Evolutionary conservation across 1,140 invertebrate genomes (phyloP), one percentile per base, ranked within the genome.

Genomic region (Halictus rubicundus): DNA sequence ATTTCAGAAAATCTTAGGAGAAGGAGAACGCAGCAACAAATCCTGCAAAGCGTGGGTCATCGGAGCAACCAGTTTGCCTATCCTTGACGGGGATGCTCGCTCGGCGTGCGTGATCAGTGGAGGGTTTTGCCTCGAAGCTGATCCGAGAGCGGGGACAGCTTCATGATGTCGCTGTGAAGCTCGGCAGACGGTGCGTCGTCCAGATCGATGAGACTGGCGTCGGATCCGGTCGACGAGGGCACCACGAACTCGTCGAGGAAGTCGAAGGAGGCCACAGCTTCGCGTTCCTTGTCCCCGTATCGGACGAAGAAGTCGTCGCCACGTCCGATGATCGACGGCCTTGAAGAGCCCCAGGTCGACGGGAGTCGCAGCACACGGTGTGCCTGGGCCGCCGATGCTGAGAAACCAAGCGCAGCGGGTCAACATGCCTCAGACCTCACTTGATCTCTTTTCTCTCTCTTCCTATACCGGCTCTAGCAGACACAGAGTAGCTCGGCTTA

Each of bases 261-360:
- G 92, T 96, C 96, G 90, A 97, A 97, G 82, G 95, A 95, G 46
- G 96, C 95, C 68, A 97, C 95, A 32, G 96, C 96, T 90, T 96
- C 96, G 68, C 94, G 93, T 89, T 97, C 96, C 86, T 96, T 95
- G 78, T 96, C 95, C n/a, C 96, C 96, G 91, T 95, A 97, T 78
- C 96, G 94, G 49, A 96, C 95, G 93, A 94, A 97, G 92, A 97
- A 96, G 88, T 96, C 95, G 59, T 95, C 94, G 12, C 90, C 89
- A 54, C 96, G 94, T 78, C 95, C 96, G 84, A 97, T 95, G 89
- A 96, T 96, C 81, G 95, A 96, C 27, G 95, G 95, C 77, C 91
- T 93, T 83, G 89, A 91, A 84, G 81, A 92, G 88, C 90, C 93
- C 93, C 92, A 94, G 87, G 87, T 84, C 5, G 92, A 90, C n/a